Conservation (phyloP, 1,140 invertebrate genomes). For the Drosophila sproati region DNA sequence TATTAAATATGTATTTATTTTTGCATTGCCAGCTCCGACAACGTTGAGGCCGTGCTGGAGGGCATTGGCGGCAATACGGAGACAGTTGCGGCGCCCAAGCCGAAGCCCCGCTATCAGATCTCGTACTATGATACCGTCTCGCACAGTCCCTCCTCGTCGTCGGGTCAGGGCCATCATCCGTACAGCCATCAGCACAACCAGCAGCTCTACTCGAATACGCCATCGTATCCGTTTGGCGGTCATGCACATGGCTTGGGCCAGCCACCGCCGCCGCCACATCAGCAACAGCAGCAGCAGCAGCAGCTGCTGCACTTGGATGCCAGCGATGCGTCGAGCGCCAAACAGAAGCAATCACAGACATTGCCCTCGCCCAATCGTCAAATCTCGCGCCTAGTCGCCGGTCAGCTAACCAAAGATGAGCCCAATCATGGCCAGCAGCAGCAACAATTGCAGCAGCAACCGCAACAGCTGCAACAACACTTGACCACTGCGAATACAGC, state of each 20-base stretch:
- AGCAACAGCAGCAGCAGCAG: conserved; percentile 49
- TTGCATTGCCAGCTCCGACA: conserved; percentile 64
- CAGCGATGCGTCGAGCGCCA: conserved; percentile 53
- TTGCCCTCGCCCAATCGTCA: conserved; percentile 80
- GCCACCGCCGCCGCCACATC: conserved; percentile 68
- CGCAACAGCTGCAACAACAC: conserved; percentile 9
- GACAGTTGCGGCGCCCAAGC: conserved; percentile 54
- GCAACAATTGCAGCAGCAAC: conserved; percentile 11
- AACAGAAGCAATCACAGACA: conserved; percentile 79
- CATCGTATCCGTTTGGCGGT: conserved; percentile 54
- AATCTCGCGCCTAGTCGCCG: conserved; percentile 74
- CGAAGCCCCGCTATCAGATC: conserved; percentile 78
- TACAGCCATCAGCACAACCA: conserved; percentile 60
- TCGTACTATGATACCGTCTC: conserved; percentile 79
- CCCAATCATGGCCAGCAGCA: conserved; percentile 43
- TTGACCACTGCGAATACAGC: conserved; percentile 8
- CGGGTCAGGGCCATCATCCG: conserved; percentile 74
- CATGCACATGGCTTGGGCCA: conserved; percentile 60
- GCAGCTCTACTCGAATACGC: conserved; percentile 77
- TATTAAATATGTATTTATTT: not conserved
- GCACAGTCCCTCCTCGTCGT: conserved; percentile 51
- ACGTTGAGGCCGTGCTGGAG: conserved; percentile 83
- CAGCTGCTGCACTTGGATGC: conserved; percentile 67
- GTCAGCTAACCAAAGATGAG: conserved; percentile 74
- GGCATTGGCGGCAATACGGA: conserved; percentile 73